phyloP scores from a whole-genome alignment of 2,888 invertebrate species.

The Phania funesta region DNA sequence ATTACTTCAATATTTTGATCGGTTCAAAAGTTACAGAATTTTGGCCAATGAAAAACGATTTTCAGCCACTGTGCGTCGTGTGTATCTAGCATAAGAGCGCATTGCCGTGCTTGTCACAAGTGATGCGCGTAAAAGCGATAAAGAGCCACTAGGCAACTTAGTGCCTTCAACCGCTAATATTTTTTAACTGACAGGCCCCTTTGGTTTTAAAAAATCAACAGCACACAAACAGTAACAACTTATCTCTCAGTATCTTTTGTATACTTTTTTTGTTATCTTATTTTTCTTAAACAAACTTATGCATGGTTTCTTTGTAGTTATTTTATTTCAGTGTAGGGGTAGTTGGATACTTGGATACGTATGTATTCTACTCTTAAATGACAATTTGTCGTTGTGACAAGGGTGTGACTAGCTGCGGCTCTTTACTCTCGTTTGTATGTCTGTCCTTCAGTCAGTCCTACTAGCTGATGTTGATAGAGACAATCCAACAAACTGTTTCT shows the following conservation, averaged over 20 bases:
- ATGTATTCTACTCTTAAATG: slow-evolving; percentile 25
- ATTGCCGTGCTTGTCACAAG: slow-evolving; percentile 23
- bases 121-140: slow-evolving; percentile 30
- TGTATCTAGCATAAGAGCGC: no score
- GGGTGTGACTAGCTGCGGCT: slow-evolving; percentile 30
- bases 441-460: neutral
- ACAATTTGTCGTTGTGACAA: slow-evolving; percentile 47
- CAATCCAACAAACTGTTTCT: slow-evolving; percentile 33
- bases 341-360: neutral
- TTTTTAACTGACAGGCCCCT: slow-evolving; percentile 33
- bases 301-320: neutral
- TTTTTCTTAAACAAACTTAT: neutral
- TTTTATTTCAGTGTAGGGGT: slow-evolving; percentile 1
- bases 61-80: no score
- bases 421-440: neutral
- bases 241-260: neutral
- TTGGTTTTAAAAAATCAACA: neutral
- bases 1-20: no score
- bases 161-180: slow-evolving; percentile 21
- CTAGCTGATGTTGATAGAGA: slow-evolving; percentile 19
- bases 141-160: slow-evolving; percentile 41
- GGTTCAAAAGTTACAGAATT: no score
- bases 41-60: no score
- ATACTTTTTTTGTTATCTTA: neutral
- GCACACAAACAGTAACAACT: neutral